Percentiles rank a stretch among this genome's conserved stretches.
Evolutionary conservation across 2,797 vertebrate genomes (phyloP).

Genomic region (Smutsia temminckii): DNA sequence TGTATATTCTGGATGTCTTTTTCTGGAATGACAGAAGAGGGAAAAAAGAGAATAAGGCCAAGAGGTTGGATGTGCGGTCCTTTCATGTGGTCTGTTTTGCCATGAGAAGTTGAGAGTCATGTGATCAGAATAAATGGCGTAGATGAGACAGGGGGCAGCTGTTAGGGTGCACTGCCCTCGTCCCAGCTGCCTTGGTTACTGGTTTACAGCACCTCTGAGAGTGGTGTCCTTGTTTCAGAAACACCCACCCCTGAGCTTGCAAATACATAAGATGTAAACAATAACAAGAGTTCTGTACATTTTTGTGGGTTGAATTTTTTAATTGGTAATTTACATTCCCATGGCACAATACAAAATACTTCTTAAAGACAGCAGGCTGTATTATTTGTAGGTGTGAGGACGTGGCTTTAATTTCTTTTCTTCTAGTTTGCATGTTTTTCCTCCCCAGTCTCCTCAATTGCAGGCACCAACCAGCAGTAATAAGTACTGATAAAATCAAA

Average conservation of each 20-base stretch:
- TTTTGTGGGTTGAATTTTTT: constrained; percentile 40
- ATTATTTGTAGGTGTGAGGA: not conserved
- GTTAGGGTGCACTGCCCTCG: too few species aligned
- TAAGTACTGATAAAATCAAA: constrained; percentile 76
- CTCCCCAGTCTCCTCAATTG: constrained; percentile 53
- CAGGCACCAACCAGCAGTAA: constrained; percentile 58
- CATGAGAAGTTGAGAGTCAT: not conserved
- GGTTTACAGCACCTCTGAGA: fast-evolving
- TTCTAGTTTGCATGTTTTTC: constrained; percentile 67
- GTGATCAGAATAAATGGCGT: not conserved
- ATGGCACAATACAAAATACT: not conserved
- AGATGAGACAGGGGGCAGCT: fast-evolving
- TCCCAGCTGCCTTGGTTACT: not conserved
- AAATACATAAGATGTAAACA: not conserved
- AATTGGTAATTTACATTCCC: constrained; percentile 22
- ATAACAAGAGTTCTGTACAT: not conserved
- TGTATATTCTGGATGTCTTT: not conserved
- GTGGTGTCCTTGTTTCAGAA: not conserved
- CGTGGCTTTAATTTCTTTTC: not conserved
- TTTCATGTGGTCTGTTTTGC: fast-evolving
- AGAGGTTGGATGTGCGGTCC: not conserved
- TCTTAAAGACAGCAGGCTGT: not conserved
- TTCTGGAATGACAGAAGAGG: not conserved
- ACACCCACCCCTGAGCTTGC: not conserved
- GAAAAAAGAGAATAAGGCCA: not conserved